Evolutionary conservation across 2,888 invertebrate species (phyloP).

Genomic region (Chirona hameri): DNA sequence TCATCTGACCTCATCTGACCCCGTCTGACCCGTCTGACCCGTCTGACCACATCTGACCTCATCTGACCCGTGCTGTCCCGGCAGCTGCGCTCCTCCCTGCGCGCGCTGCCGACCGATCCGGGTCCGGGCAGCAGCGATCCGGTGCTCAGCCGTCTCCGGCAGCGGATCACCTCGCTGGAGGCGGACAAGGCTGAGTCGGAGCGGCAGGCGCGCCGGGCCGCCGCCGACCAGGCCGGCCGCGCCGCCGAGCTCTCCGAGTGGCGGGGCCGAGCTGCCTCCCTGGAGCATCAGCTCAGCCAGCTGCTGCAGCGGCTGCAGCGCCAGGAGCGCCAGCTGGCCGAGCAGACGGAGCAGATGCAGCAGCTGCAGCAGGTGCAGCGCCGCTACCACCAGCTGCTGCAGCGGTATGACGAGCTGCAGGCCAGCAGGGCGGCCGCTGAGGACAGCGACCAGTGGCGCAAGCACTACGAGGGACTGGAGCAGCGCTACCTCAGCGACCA

Average conservation of each 20-base stretch:
- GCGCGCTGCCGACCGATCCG: neutral
- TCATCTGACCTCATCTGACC: no score
- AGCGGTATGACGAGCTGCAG: conserved; percentile 8
- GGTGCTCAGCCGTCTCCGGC: neutral
- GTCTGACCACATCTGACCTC: no score
- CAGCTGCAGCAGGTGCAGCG: conserved; percentile 35
- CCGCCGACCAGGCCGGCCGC: neutral
- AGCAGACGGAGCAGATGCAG: conserved; percentile 34
- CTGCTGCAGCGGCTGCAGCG: conserved; percentile 33
- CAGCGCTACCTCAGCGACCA: conserved; percentile 35
- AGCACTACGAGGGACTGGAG: conserved; percentile 35
- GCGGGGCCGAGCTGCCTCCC: neutral
- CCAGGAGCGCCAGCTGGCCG: conserved; percentile 37
- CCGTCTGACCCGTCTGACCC: no score
- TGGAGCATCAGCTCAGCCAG: neutral
- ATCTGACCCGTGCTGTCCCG: neutral
- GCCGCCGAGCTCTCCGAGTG: neutral
- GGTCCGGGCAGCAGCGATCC: neutral
- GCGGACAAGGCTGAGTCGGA: neutral
- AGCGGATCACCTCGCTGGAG: neutral
- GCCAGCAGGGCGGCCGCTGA: conserved; percentile 31
- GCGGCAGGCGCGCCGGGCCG: neutral
- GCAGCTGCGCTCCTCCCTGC: neutral
- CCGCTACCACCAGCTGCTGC: conserved; percentile 35
- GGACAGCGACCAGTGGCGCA: conserved; percentile 34